Evolutionary conservation across 2,113 vertebrate species (phyloP).

Genomic region (Orientallactaga bullata): DNA sequence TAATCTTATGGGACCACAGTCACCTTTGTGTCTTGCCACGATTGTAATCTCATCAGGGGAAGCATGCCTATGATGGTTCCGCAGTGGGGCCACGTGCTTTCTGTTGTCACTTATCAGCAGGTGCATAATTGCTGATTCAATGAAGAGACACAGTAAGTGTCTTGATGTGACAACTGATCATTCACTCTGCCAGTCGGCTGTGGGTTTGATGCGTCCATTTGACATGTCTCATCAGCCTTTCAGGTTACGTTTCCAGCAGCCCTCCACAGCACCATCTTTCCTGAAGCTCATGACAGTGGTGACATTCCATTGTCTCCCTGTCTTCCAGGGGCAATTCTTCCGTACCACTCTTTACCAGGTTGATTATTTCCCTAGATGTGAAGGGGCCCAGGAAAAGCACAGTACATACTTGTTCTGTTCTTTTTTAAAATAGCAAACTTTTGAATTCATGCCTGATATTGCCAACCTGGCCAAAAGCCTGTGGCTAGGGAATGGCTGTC

Average conservation of each 20-base stretch:
- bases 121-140: not conserved
- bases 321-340: slow-evolving; percentile 34
- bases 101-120: not conserved
- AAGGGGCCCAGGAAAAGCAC: not conserved
- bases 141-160: too few species aligned
- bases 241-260: too few species aligned
- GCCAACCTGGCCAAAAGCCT: too few species aligned
- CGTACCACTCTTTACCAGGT: not conserved
- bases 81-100: not conserved
- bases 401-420: not conserved
- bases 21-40: not conserved
- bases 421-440: slow-evolving; percentile 38
- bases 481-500: too few species aligned
- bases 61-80: not conserved
- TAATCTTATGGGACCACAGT: not conserved
- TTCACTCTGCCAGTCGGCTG: not conserved
- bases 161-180: not conserved
- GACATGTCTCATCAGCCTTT: not conserved
- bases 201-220: too few species aligned
- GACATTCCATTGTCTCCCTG: not conserved
- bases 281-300: too few species aligned
- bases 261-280: too few species aligned
- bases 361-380: not conserved
- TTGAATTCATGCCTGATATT: not conserved
- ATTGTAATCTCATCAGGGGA: not conserved